Evolutionary conservation across 1,140 invertebrate genomes (phyloP).

Genomic region (Manduca sexta): DNA sequence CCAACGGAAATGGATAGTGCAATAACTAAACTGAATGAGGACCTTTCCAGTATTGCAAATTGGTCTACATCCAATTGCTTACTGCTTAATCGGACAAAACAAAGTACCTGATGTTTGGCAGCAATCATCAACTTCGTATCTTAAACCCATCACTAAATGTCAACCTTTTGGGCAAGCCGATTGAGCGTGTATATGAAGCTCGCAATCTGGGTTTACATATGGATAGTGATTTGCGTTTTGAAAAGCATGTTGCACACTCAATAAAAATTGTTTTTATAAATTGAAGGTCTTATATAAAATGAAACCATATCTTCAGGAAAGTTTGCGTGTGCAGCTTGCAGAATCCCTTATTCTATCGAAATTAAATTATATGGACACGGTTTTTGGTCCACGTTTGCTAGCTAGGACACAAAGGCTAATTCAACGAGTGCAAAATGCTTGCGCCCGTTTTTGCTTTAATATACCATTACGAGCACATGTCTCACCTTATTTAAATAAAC

Average conservation of each 20-base stretch:
- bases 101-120: slow-evolving; percentile 8
- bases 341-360: slow-evolving; percentile 6
- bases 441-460: too few relatives aligned
- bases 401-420: too few relatives aligned
- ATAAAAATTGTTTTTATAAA: slow-evolving; percentile 9
- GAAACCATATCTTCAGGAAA: too few relatives aligned
- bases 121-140: neutral
- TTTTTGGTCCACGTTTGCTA: slow-evolving; percentile 5
- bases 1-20: slow-evolving; percentile 4
- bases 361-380: too few relatives aligned
- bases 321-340: slow-evolving; percentile 1
- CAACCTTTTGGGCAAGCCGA: neutral
- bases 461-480: too few relatives aligned
- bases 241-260: slow-evolving; percentile 5
- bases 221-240: slow-evolving; percentile 6
- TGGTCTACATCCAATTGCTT: slow-evolving; percentile 10
- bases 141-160: neutral
- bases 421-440: too few relatives aligned
- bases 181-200: slow-evolving; percentile 4
- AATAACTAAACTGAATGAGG: slow-evolving; percentile 6
- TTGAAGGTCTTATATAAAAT: slow-evolving; percentile 1
- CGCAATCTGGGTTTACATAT: slow-evolving; percentile 9
- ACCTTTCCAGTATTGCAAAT: slow-evolving; percentile 5
- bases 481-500: too few relatives aligned
- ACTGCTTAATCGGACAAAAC: neutral